Conservation (phyloP, 2,888 invertebrate species). For the Dyspetes luteomarginatus region DNA sequence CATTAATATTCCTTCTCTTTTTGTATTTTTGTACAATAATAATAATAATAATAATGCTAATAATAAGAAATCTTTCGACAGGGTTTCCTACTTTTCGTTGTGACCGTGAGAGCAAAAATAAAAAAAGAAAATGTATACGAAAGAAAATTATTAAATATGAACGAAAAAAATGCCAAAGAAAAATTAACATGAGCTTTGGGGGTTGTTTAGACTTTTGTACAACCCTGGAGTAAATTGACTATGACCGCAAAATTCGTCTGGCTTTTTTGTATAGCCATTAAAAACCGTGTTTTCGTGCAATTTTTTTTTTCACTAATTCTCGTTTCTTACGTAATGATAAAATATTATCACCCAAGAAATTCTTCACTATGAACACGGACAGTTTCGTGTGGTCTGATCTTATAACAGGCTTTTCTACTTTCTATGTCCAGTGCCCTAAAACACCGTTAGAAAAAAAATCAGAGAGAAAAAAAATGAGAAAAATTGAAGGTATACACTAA, state of each 20-base stretch:
- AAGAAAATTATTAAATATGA: too few species aligned
- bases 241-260: neutral
- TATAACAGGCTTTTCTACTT: too few species aligned
- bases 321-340: neutral
- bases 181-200: neutral
- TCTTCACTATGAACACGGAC: neutral
- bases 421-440: too few species aligned
- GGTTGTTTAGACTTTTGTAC: neutral
- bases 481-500: too few species aligned
- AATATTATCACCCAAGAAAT: neutral
- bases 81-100: conserved; percentile 82
- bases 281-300: neutral
- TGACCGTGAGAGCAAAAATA: conserved; percentile 17
- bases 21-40: too few species aligned
- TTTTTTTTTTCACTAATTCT: neutral
- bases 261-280: neutral
- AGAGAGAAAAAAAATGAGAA: too few species aligned
- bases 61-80: conserved; percentile 84
- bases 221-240: neutral
- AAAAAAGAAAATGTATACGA: too few species aligned
- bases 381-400: too few species aligned
- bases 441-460: too few species aligned
- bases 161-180: neutral
- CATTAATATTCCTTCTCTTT: too few species aligned
- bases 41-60: too few species aligned